Conservation (phyloP, 2,888 invertebrate species). For the Acanthacorydalis orientalis region DNA sequence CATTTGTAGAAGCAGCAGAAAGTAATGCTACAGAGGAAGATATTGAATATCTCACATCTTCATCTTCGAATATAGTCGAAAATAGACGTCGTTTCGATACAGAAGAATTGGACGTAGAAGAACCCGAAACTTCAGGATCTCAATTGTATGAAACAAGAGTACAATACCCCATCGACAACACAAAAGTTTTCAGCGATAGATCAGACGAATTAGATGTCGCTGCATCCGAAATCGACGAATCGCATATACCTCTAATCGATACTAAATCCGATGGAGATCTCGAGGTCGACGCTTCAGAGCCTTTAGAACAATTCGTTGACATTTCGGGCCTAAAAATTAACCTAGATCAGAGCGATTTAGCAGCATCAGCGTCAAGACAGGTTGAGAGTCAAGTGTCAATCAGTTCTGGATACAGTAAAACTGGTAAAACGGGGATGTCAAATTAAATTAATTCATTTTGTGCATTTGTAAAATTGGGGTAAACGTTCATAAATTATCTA, state of each 20-base stretch:
- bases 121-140: background rate
- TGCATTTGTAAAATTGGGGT: too few relatives aligned
- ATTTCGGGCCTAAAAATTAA: slow-evolving; percentile 11
- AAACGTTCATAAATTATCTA: too few relatives aligned
- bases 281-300: slow-evolving; percentile 17
- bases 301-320: slow-evolving; percentile 17
- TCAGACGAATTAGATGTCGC: slow-evolving; percentile 13
- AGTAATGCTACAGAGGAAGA: slow-evolving; percentile 55
- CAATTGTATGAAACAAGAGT: background rate
- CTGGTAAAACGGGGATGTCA: slow-evolving; percentile 9
- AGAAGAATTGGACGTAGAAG: background rate
- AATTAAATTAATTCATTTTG: too few relatives aligned
- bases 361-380: slow-evolving; percentile 4
- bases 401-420: slow-evolving; percentile 19
- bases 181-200: slow-evolving; percentile 4
- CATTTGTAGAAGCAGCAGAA: slow-evolving; percentile 76
- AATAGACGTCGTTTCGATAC: slow-evolving; percentile 15
- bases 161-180: background rate
- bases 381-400: slow-evolving; percentile 11
- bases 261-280: slow-evolving; percentile 12
- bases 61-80: slow-evolving; percentile 19
- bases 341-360: background rate
- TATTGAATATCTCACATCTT: slow-evolving; percentile 16
- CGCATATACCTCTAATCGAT: slow-evolving; percentile 16
- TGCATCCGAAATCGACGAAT: slow-evolving; percentile 16